Evolutionary conservation across 2,888 invertebrate genomes (phyloP), one percentile per base, ranked within the genome.

Genomic region (Schizotus pectinicornis): DNA sequence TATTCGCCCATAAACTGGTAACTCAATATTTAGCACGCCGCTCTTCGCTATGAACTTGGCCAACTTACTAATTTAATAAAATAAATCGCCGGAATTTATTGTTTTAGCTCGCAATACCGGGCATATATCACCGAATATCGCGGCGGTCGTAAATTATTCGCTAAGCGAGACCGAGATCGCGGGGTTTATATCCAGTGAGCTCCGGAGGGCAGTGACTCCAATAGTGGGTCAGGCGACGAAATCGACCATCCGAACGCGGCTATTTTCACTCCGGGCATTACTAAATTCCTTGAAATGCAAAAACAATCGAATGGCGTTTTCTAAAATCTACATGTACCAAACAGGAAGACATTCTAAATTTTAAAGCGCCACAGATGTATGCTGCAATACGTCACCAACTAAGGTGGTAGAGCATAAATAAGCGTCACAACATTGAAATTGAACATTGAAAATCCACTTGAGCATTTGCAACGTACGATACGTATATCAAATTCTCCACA

Each of bases 11-110:
- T 43, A 43, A 43, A 43, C 8, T 43, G n/a, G 43, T 43, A 45
- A 45, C 33, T 34, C 13, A 45, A 32, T 45, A 45, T 45, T 31
- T 45, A 22, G 22, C 22, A 22, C 22, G 22, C 22, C 22, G 22
- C 22, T 22, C 5, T 22, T 22, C 5, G 5, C 7, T 7, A 32
- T 12, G 33, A 13, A 12, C 22, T 22, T 22, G 22, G 22, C 22
- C 22, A 45, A 33, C 34, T 45, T 31, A 34, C 30, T 45, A 33
- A 45, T 45, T 45, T 34, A 1, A 32, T 45, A 33, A 33, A 45
- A 33, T 34, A 34, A 45, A 45, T 45, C 14, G 45, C 12, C 11
- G 45, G 45, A 33, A 45, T 45, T 45, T 45, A 45, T 45, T 45
- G 45, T 45, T 45, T 45, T 45, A 32, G 34, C 32, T 22, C 5